Evolutionary conservation across 37 sponge, comb jelly and placozoan species (phyloP).

Genomic region (Axinella damicornis): DNA sequence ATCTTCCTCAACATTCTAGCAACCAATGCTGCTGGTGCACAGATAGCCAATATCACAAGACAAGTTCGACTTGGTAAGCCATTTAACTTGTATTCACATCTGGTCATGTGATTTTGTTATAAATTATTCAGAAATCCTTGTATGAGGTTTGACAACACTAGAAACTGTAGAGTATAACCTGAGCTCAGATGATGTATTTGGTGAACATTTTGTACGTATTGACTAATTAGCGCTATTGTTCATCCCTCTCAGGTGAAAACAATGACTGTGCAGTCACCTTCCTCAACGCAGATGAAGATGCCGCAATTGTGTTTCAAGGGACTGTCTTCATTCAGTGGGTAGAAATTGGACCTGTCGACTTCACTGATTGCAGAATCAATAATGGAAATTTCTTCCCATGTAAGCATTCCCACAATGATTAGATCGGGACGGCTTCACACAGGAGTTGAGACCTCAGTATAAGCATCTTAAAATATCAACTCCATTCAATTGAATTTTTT

Average conservation of each 20-base stretch:
- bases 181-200: too few relatives aligned
- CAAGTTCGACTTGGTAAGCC: slow-evolving; percentile 33
- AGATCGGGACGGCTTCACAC: too few relatives aligned
- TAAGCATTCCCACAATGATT: too few relatives aligned
- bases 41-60: slow-evolving; percentile 21
- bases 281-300: slow-evolving; percentile 3
- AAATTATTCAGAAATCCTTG: too few relatives aligned
- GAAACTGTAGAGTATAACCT: too few relatives aligned
- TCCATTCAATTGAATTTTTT: too few relatives aligned
- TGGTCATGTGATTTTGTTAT: too few relatives aligned
- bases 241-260: slow-evolving; percentile 2
- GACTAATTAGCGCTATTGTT: background rate
- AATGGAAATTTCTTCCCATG: background rate
- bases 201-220: too few relatives aligned
- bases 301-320: background rate
- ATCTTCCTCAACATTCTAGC: slow-evolving; percentile 4
- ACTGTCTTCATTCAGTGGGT: slow-evolving; percentile 14
- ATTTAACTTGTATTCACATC: background rate
- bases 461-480: too few relatives aligned
- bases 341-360: slow-evolving; percentile 8
- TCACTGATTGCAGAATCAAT: slow-evolving; percentile 32
- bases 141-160: too few relatives aligned
- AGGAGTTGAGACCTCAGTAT: too few relatives aligned
- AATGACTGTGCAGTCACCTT: slow-evolving; percentile 47
- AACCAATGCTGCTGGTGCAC: background rate